Evolutionary conservation across 2,888 invertebrate genomes (phyloP), one percentile per base, ranked within the genome.

Genomic region (Caenorhabditis japonica): DNA sequence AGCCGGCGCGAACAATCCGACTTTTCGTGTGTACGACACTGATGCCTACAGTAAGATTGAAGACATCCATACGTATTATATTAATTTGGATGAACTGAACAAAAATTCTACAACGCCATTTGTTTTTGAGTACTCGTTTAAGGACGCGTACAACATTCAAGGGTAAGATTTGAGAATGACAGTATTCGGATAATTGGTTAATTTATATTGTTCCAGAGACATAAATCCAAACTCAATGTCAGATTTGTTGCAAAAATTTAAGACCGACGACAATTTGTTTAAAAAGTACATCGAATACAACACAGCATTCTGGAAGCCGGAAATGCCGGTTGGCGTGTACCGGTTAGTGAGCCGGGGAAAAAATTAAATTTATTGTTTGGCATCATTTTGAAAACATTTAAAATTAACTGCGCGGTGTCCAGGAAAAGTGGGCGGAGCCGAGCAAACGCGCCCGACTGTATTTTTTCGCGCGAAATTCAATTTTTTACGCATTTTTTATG

Each of bases 1-100:
- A 10, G 88, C 88, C 13, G 89, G 84, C 7, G 76, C 83, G 8
- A 85, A 85, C 56, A 86, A 86, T 58, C 86, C 86, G 15, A 77
- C 85, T 2, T 86, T 86, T 55, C 43, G 85, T 21, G 55, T 84
- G 19, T 83, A 78, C 59, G 79, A 81, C 4, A 75, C 72, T 25
- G 77, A 83, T 44, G 55, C 53, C 5, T 44, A 53, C 21, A 59
- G 51, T 53, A 66, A 75, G 12, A 77, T 81, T 51, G 56, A 71
- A 8, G 84, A 83, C 60, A 76, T 84, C 49, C 85, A 84, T 15
- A 85, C 85, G 3, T 85, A 81, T 61, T 83, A 68, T 38, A 76
- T 85, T 38, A 73, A 84, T 53, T 56, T 85, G 59, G 75, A 77
- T 15, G 72, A 76, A 8, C 62, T 86, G 47, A 85, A 86, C 64